Percentiles rank a stretch among this genome's conserved stretches.
These are phyloP conservation scores for Ips typographus DNA, from an alignment of 1,140 invertebrate genomes.

Conservation along the genomic window DNA sequence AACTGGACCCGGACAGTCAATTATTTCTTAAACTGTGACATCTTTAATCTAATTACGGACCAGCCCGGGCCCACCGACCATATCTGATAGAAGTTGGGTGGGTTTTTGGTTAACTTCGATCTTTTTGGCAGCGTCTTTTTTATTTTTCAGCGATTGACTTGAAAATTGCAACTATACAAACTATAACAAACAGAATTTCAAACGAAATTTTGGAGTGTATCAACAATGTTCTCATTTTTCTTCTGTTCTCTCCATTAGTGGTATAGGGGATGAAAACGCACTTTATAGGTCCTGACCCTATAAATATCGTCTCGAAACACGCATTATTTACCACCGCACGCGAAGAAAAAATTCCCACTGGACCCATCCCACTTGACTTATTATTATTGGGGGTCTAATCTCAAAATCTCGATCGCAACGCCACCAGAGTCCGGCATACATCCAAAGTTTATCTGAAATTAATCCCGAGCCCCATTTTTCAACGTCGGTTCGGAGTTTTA, in stretches of 20 bases:
- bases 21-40: slow-evolving; percentile 53
- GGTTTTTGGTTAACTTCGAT: slow-evolving; percentile 23
- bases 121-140: slow-evolving; percentile 10
- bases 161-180: too few species aligned
- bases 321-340: slow-evolving; percentile 14
- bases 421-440: slow-evolving; percentile 9
- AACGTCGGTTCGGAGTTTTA: slow-evolving; percentile 5
- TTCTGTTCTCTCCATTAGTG: too few species aligned
- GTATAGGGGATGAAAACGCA: too few species aligned
- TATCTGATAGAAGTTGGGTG: slow-evolving; percentile 32
- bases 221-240: too few species aligned
- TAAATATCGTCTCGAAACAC: too few species aligned
- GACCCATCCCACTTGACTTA: slow-evolving; percentile 20
- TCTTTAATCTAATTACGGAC: slow-evolving; percentile 51
- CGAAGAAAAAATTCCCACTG: neutral
- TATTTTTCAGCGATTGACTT: slow-evolving; percentile 9
- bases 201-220: too few species aligned
- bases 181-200: too few species aligned
- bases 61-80: slow-evolving; percentile 46
- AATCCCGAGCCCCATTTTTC: slow-evolving; percentile 19
- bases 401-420: slow-evolving; percentile 23
- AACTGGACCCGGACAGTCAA: slow-evolving; percentile 44
- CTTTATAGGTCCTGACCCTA: too few species aligned
- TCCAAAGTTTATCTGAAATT: slow-evolving; percentile 16
- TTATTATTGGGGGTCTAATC: slow-evolving; percentile 20